A percentile compares a stretch with the other conserved stretches of the same genome.
Evolutionary conservation across 2,888 invertebrate genomes (phyloP).

Genomic region (Lampropteryx suffumata): DNA sequence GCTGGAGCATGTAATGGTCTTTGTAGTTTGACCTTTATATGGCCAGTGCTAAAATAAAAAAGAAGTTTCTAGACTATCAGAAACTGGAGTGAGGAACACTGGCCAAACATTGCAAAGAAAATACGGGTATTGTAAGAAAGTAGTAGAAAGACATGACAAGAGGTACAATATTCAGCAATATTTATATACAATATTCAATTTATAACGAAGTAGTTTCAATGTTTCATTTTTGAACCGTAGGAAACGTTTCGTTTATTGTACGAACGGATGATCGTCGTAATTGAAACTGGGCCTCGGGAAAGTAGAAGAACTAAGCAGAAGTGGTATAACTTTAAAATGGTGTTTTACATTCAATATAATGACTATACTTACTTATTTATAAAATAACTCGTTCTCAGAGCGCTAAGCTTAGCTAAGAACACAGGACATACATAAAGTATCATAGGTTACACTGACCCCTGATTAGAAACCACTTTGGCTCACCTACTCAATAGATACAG

Average conservation of each 20-base stretch:
- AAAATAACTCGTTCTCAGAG: slow-evolving; percentile 73
- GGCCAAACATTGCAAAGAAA: slow-evolving; percentile 34
- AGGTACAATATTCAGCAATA: no score
- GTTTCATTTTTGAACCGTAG: background rate
- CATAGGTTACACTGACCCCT: slow-evolving; percentile 56
- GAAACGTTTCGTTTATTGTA: background rate
- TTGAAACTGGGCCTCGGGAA: slow-evolving; percentile 5
- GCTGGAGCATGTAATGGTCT: background rate
- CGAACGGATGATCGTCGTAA: background rate
- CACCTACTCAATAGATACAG: background rate
- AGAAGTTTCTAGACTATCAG: slow-evolving; percentile 12
- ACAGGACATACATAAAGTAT: slow-evolving; percentile 67
- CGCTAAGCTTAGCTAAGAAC: slow-evolving; percentile 79
- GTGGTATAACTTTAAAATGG: slow-evolving; percentile 38
- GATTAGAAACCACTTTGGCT: slow-evolving; percentile 3
- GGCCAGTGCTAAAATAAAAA: slow-evolving; percentile 44
- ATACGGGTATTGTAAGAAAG: slow-evolving; percentile 23
- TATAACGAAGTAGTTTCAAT: background rate
- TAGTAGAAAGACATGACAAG: no score
- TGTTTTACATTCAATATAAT: slow-evolving; percentile 44
- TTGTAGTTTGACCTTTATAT: slow-evolving; percentile 2
- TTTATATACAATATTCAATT: no score
- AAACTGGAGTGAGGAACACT: slow-evolving; percentile 31
- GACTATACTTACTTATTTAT: slow-evolving; percentile 38
- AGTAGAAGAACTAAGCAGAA: slow-evolving; percentile 42